Evolutionary conservation across 1,140 invertebrate species (phyloP).

Genomic region (Aphidius gifuensis): DNA sequence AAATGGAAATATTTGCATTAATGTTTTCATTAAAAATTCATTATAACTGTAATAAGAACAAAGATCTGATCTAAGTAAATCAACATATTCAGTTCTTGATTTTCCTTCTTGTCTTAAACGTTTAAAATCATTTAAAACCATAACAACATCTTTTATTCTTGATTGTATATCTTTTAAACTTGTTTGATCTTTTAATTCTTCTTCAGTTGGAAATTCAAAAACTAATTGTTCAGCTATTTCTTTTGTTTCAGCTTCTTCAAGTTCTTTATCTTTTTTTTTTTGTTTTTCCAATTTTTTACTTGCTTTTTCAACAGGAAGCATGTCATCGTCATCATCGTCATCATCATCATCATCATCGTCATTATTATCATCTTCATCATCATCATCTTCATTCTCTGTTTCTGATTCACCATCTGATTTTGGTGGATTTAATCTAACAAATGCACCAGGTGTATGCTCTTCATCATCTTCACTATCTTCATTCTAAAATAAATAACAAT

Average conservation of each 20-base stretch:
- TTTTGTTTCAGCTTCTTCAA: conserved; percentile 78
- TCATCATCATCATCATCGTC: conserved; percentile 44
- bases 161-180: conserved; percentile 84
- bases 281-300: conserved; percentile 76
- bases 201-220: conserved; percentile 72
- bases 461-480: no score
- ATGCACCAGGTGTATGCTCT: not conserved
- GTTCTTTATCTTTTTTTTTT: conserved; percentile 56
- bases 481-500: no score
- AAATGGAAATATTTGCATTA: conserved; percentile 91
- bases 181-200: conserved; percentile 66
- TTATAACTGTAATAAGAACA: conserved; percentile 98
- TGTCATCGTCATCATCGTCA: conserved; percentile 61
- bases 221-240: conserved; percentile 72
- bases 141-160: conserved; percentile 84
- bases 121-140: conserved; percentile 88
- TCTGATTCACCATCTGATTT: conserved; percentile 9
- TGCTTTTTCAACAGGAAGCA: conserved; percentile 83
- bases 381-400: conserved; percentile 8
- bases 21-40: conserved; percentile 89
- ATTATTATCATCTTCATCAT: conserved; percentile 52
- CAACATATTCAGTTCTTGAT: conserved; percentile 78
- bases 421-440: not conserved
- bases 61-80: conserved; percentile 78
- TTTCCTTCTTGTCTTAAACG: conserved; percentile 71